Conservation (phyloP, 2,797 vertebrate genomes). For the Gadopsis marmoratus region DNA sequence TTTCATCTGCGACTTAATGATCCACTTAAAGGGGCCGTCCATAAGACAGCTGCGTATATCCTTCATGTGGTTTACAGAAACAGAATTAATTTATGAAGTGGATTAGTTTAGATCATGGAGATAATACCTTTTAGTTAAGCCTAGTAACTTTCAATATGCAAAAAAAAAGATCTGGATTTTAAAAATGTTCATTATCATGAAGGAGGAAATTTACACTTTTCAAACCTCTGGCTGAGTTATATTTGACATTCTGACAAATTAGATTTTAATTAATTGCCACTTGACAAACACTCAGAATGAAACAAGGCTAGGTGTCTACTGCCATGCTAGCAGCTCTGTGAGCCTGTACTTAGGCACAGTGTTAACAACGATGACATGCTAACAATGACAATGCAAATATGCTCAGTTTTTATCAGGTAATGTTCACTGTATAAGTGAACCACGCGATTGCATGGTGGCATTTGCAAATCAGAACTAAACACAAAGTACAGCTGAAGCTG, state of each 20-base stretch:
- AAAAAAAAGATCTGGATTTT: constrained; percentile 22
- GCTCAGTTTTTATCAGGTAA: background rate
- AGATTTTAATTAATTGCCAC: constrained; percentile 1
- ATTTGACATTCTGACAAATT: constrained; percentile 28
- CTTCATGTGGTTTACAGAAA: constrained; percentile 27
- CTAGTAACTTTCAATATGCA: constrained; percentile 11
- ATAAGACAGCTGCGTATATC: constrained; percentile 8
- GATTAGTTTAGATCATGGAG: constrained; percentile 22
- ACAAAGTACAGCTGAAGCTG: background rate
- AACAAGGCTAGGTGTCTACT: constrained; percentile 2
- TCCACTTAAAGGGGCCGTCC: constrained; percentile 19
- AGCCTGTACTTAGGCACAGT: background rate
- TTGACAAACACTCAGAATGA: constrained; percentile 17
- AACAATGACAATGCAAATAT: background rate
- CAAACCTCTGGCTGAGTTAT: background rate
- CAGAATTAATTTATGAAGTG: constrained; percentile 22
- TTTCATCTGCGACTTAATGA: constrained; percentile 38
- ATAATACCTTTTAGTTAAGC: constrained; percentile 14
- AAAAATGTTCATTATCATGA: constrained; percentile 3
- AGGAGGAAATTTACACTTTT: background rate
- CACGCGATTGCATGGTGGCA: background rate
- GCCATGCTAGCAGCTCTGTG: background rate
- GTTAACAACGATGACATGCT: background rate
- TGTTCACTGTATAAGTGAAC: background rate
- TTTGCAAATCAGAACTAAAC: background rate